A percentile compares a stretch with the other conserved stretches of the same genome.
These are phyloP conservation scores for Stenoptilia bipunctidactyla DNA, from an alignment of 2,888 invertebrate species.

Conservation along the genomic window DNA sequence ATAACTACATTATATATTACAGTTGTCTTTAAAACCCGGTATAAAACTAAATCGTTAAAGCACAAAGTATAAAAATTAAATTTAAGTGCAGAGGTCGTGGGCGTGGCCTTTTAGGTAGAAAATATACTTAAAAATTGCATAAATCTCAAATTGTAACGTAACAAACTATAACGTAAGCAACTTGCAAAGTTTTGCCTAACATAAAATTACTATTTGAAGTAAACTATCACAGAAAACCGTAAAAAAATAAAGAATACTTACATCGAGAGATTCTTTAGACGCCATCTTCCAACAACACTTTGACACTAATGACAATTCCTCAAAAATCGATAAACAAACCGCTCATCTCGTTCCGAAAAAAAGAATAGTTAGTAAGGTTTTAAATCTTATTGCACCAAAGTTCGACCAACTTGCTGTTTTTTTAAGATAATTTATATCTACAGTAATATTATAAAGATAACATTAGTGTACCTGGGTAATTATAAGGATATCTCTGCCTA, in stretches of 20 bases:
- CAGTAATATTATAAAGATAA: no score
- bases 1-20: no score
- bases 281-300: conserved; percentile 67
- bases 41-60: no score
- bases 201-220: not conserved
- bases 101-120: conserved; percentile 36
- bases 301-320: conserved; percentile 28
- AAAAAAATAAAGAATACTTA: conserved; percentile 41
- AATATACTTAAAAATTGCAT: not conserved
- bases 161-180: not conserved
- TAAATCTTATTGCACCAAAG: no score
- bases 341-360: not conserved
- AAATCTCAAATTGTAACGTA: not conserved
- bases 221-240: conserved; percentile 17
- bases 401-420: no score
- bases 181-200: not conserved
- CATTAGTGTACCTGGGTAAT: no score
- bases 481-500: no score
- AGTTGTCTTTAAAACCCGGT: no score
- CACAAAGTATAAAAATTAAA: no score
- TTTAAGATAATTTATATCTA: no score
- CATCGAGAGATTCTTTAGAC: conserved; percentile 68
- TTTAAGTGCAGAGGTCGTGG: no score
- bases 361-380: no score
- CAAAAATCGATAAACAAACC: conserved; percentile 35